Conservation (phyloP, 2,113 vertebrate species). For the Pedionomus torquatus region DNA sequence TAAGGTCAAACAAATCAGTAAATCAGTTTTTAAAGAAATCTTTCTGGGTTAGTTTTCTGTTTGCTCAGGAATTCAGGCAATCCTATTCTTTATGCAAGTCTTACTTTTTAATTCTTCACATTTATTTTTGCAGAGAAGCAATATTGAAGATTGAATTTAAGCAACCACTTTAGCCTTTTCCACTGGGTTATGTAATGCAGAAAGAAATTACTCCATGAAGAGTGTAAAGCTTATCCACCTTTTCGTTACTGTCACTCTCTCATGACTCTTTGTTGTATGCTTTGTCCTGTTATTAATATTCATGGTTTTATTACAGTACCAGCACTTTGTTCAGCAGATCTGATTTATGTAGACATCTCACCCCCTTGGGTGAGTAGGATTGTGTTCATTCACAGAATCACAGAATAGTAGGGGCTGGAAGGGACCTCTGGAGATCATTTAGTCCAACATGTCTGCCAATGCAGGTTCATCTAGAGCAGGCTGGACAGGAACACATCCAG, state of each 20-base stretch:
- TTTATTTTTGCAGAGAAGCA: slow-evolving; percentile 40
- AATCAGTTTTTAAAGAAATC: not conserved
- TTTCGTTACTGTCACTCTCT: not conserved
- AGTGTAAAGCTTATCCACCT: slow-evolving; percentile 18
- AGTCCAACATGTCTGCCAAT: not conserved
- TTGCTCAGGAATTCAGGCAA: slow-evolving; percentile 55
- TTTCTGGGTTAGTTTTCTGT: slow-evolving; percentile 38
- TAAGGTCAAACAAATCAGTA: slow-evolving; percentile 57
- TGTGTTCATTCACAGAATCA: not conserved
- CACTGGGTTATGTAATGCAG: slow-evolving; percentile 39
- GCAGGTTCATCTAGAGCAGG: not conserved
- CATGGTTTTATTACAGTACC: slow-evolving; percentile 1
- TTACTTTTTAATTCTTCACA: slow-evolving; percentile 54
- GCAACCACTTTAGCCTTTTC: slow-evolving; percentile 44
- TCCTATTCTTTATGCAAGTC: slow-evolving; percentile 35
- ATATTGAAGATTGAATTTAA: slow-evolving; percentile 55
- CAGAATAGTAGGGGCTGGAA: not conserved
- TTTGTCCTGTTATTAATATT: slow-evolving; percentile 42
- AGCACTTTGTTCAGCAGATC: not conserved
- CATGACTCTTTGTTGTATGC: not conserved
- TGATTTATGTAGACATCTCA: not conserved
- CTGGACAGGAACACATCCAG: not conserved
- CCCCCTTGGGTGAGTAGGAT: not conserved
- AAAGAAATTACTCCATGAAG: slow-evolving; percentile 44
- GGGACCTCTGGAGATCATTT: not conserved